phyloP scores from a whole-genome alignment of 2,113 vertebrate species.

The Empidonax alnorum region DNA sequence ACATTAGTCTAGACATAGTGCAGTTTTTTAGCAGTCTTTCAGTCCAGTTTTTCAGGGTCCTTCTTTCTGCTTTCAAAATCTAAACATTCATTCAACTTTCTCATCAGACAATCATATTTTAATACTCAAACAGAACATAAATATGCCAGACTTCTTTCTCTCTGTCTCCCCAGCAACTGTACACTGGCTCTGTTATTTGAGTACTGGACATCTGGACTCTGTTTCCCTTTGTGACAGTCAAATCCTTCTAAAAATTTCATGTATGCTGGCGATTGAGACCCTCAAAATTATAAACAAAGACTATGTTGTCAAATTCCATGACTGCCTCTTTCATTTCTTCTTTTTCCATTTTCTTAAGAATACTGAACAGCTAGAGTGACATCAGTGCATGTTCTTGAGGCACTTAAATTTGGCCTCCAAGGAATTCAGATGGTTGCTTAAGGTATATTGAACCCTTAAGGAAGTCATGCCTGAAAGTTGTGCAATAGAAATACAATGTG shows the following conservation, averaged over 20 bases:
- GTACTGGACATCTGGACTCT: slow-evolving; percentile 33
- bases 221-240: slow-evolving; percentile 29
- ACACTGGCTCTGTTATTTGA: slow-evolving; percentile 19
- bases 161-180: background rate
- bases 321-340: slow-evolving; percentile 46
- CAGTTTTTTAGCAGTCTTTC: background rate
- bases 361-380: background rate
- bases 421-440: background rate
- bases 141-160: background rate
- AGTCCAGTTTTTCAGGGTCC: background rate
- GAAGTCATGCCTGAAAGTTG: background rate
- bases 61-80: background rate
- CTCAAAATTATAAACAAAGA: slow-evolving; percentile 46
- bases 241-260: slow-evolving; percentile 37
- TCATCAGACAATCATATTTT: slow-evolving; percentile 16
- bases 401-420: background rate
- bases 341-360: slow-evolving; percentile 19
- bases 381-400: background rate
- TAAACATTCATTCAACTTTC: background rate
- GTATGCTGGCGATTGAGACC: background rate
- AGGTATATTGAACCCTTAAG: background rate
- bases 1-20: background rate
- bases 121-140: slow-evolving; percentile 18
- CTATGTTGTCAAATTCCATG: slow-evolving; percentile 38
- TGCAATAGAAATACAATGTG: background rate